Percentiles rank a stretch among this genome's conserved stretches.
These are phyloP conservation scores for Latrodectus geometricus DNA, from an alignment of 1,140 invertebrate genomes.

Conservation along the genomic window DNA sequence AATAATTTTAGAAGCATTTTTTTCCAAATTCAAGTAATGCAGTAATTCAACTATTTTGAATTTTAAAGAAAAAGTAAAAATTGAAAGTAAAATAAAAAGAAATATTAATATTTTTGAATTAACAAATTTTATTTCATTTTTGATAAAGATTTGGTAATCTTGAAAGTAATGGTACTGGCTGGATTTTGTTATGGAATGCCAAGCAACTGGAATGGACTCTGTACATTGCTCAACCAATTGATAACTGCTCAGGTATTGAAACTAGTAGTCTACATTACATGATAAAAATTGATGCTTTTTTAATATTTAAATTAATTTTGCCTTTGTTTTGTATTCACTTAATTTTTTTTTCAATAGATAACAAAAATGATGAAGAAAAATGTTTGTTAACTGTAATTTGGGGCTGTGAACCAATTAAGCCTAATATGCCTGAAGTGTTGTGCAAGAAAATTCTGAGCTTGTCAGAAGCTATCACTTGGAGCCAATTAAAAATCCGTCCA, in stretches of 20 bases:
- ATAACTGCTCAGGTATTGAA: slow-evolving; percentile 20
- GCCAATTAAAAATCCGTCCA: slow-evolving; percentile 51
- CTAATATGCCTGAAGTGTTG: slow-evolving; percentile 21
- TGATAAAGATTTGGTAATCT: slow-evolving; percentile 58
- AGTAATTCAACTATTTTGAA: too few relatives aligned
- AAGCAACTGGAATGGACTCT: slow-evolving; percentile 57
- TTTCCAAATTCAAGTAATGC: too few relatives aligned
- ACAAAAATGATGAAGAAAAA: slow-evolving; percentile 6
- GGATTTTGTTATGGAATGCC: slow-evolving; percentile 62
- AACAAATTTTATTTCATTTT: not conserved
- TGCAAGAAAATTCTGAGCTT: slow-evolving; percentile 46
- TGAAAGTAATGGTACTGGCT: slow-evolving; percentile 60
- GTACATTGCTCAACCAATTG: slow-evolving; percentile 59
- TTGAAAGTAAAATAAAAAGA: too few relatives aligned
- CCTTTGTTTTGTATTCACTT: not conserved
- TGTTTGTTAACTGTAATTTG: slow-evolving; percentile 54
- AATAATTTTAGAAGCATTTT: too few relatives aligned
- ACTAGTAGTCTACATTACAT: not conserved
- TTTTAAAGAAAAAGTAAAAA: too few relatives aligned
- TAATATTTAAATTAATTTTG: not conserved
- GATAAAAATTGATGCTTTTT: not conserved
- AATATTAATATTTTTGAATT: too few relatives aligned
- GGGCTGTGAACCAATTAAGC: slow-evolving; percentile 17
- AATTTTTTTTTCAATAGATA: not conserved
- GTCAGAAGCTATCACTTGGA: slow-evolving; percentile 45